Evolutionary conservation across 2,888 invertebrate species (phyloP), one percentile per base, ranked within the genome.

Genomic region (Ophioninae sp.): DNA sequence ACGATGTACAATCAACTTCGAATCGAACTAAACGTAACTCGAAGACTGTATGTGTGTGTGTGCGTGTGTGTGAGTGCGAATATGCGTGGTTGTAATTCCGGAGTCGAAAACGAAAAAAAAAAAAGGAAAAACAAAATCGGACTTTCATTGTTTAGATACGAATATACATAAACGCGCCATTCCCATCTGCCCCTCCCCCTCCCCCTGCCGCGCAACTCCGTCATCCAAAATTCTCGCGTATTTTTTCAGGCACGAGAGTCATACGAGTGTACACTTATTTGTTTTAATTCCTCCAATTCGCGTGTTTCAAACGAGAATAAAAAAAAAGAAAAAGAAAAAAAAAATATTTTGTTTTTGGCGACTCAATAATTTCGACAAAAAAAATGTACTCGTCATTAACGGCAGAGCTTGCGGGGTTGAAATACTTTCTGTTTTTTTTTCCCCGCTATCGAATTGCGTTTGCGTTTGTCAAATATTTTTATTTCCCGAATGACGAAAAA

Each of bases 1-100:
- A 83, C 84, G 78, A 82, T 85, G 85, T 86, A 86, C 86, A 85
- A 86, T 86, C 83, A 83, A 86, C 79, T 85, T 79, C 81, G 82
- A 84, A 84, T 84, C 84, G 84, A 84, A 84, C 75, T 84, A 75
- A 78, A 78, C n/a, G 75, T 84, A 82, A 84, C 69, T 79, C 79
- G 79, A 79, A 68, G 76, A 68, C 68, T 76, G 74, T 56, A 64
- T 74, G 37, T 62, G 73, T 41, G 62, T 72, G 72, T 59, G 59
- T 39, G 39, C 21, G 72, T 72, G 59, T 57, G 59, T 59, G 59
- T 59, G 20, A 3, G 59, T 59, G 59, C 3, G 5, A 20, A 21
- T 23, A 44, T 39, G 65, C 65, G 39, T 65, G 65, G 30, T 39
- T 65, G 39, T 30, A 3, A 50, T 59, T 44, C 10, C n/a, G 41